These are phyloP conservation scores for Chirona hameri DNA, from an alignment of 2,888 invertebrate genomes.

Conservation along the genomic window DNA sequence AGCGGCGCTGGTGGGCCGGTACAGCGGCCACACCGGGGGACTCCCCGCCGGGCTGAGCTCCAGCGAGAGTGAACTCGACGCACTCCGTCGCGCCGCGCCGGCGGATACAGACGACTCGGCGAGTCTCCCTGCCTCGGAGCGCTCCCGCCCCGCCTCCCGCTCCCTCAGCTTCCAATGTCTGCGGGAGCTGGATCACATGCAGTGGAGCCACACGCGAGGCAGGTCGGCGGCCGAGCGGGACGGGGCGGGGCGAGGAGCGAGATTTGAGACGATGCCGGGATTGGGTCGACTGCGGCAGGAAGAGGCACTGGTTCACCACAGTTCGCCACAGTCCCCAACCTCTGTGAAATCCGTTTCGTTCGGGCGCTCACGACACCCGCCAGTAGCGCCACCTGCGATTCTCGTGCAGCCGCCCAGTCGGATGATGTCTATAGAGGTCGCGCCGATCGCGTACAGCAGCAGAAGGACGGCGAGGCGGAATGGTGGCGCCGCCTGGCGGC, in stretches of 20 bases:
- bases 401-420: not conserved
- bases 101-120: not conserved
- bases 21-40: too few relatives aligned
- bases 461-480: not conserved
- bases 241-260: too few relatives aligned
- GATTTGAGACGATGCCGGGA: too few relatives aligned
- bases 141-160: not conserved
- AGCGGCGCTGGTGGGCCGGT: not conserved
- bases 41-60: not conserved
- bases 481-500: not conserved
- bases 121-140: not conserved
- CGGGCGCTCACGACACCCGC: not conserved
- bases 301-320: not conserved
- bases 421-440: not conserved
- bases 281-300: not conserved
- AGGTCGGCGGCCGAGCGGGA: too few relatives aligned
- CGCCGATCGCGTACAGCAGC: not conserved
- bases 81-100: not conserved
- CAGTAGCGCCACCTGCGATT: not conserved
- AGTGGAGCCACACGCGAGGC: too few relatives aligned
- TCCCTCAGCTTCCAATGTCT: slow-evolving; percentile 8
- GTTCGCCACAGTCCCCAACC: not conserved
- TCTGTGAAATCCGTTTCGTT: not conserved
- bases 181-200: not conserved
- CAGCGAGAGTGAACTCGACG: slow-evolving; percentile 2